Base-by-base conservation (phyloP, 2,113 vertebrate genomes). In the Elaphurus davidianus region DNA sequence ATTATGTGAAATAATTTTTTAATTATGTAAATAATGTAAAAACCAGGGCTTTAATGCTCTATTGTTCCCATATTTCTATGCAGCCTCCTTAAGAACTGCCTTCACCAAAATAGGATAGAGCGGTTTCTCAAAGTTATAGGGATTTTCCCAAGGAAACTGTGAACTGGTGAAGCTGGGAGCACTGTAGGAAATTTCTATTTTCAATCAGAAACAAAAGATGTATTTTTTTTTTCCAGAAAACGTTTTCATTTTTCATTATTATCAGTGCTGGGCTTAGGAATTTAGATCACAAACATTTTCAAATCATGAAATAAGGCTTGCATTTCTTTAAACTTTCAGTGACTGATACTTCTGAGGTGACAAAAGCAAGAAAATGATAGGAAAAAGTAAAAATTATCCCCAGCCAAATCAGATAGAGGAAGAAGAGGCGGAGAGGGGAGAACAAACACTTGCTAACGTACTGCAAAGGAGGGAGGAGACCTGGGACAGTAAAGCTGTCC, bases 61-160 rank as follows among this genome's bases (percentile, higher is more conserved):
- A 16, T 45, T 52, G 14, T 52, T 95, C 1, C 23, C 13, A 9
- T 43, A 82, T 91, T 55, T 47, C 90, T 64, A 19, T 9, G 28
- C 1, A 43, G 33, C 4, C 36, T 91, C 50, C 43, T 76, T 83
- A 92, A 94, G 57, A 83, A n/a, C 25, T 60, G 16, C 5, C 17
- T 52, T 71, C 57, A 82, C 45, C 81, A n/a, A 45, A 47, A 23
- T 19, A 54, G 91, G 45, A 82, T 5, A 64, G 64, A 97, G 54
- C 45, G 6, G 8, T n/a, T 96, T 90, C 45, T 50, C 21, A 98
- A 85, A 27, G 52, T 74, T 43, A 3, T 27, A 52, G 96, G 86
- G 62, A 87, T 93, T 98, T 98, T 94, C 97, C 95, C 87, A 98
- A 90, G 87, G 87, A 98, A 90, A 47, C 33, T 87, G 33, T 82